These are phyloP conservation scores for Mongoloraphidia duomilia DNA, from an alignment of 2,888 invertebrate species.

Conservation along the genomic window DNA sequence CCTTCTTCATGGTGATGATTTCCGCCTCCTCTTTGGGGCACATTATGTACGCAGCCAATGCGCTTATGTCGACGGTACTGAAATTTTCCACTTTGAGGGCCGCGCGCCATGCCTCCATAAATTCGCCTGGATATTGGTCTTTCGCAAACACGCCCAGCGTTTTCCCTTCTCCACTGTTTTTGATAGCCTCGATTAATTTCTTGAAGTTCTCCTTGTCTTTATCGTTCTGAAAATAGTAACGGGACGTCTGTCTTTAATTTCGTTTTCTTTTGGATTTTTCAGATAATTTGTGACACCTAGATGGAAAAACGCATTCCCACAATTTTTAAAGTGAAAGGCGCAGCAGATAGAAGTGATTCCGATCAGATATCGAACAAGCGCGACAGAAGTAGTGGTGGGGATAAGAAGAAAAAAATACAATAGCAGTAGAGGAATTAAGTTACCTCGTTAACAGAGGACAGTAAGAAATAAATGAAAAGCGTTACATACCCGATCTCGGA, in stretches of 20 bases:
- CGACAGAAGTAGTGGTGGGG: too few species aligned
- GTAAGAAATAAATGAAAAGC: not conserved
- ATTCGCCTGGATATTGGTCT: constrained; percentile 86
- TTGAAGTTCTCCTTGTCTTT: constrained; percentile 87
- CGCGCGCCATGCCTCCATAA: constrained; percentile 82
- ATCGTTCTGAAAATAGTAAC: constrained; percentile 47
- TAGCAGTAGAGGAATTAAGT: too few species aligned
- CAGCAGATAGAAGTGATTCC: too few species aligned
- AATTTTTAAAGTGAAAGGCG: too few species aligned
- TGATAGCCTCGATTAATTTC: constrained; percentile 60
- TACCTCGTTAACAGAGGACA: not conserved
- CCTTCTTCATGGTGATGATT: constrained; percentile 78
- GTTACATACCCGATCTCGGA: constrained; percentile 74
- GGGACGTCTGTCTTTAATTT: too few species aligned
- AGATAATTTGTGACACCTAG: too few species aligned
- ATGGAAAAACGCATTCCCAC: too few species aligned
- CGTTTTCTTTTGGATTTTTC: too few species aligned
- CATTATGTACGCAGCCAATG: constrained; percentile 73
- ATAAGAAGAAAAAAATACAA: too few species aligned
- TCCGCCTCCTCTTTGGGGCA: constrained; percentile 92
- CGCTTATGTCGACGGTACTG: constrained; percentile 75
- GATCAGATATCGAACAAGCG: too few species aligned
- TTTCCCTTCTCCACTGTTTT: constrained; percentile 78
- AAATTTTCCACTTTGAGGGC: constrained; percentile 64
- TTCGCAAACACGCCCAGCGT: constrained; percentile 80